Percentiles rank a stretch among this genome's conserved stretches.
Evolutionary conservation across 2,797 vertebrate genomes (phyloP).

Genomic region (Silurus lanzhouensis): DNA sequence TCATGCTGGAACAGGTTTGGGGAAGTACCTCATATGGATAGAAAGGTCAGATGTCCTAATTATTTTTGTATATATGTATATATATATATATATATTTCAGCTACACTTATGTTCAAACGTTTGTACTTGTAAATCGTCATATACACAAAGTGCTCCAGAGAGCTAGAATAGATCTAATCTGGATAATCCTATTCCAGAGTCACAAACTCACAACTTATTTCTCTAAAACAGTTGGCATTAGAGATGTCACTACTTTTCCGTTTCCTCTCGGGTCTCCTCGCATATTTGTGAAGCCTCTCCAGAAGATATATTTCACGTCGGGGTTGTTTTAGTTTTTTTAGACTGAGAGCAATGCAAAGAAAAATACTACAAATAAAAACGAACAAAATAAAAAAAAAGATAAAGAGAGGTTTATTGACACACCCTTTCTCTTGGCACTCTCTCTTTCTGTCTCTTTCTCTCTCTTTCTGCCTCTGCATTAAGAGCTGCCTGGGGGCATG

Average conservation of each 20-base stretch:
- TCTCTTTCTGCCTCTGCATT: conserved; percentile 71
- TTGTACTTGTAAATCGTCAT: conserved; percentile 38
- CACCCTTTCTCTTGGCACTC: conserved; percentile 50
- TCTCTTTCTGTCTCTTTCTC: conserved; percentile 41
- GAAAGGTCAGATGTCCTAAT: no score
- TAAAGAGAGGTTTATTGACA: conserved; percentile 56
- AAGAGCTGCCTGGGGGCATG: conserved; percentile 72
- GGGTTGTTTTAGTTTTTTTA: conserved; percentile 45
- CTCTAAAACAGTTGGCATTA: no score
- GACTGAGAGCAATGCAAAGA: conserved; percentile 31
- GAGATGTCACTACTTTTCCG: background rate
- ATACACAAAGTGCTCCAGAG: background rate
- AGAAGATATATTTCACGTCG: conserved; percentile 70
- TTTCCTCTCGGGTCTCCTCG: conserved; percentile 32
- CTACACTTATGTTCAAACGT: conserved; percentile 32
- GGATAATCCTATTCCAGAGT: background rate
- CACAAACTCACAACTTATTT: background rate
- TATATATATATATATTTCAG: conserved; percentile 38
- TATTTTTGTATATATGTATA: background rate
- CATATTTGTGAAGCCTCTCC: conserved; percentile 51
- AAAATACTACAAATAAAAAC: background rate
- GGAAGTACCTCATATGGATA: no score
- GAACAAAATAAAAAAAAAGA: conserved; percentile 17
- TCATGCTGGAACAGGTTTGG: no score
- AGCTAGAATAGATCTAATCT: no score